Percentiles rank a stretch among this genome's conserved stretches.
Evolutionary conservation across 2,797 vertebrate species (phyloP).

Genomic region (Coregonus sp.): DNA sequence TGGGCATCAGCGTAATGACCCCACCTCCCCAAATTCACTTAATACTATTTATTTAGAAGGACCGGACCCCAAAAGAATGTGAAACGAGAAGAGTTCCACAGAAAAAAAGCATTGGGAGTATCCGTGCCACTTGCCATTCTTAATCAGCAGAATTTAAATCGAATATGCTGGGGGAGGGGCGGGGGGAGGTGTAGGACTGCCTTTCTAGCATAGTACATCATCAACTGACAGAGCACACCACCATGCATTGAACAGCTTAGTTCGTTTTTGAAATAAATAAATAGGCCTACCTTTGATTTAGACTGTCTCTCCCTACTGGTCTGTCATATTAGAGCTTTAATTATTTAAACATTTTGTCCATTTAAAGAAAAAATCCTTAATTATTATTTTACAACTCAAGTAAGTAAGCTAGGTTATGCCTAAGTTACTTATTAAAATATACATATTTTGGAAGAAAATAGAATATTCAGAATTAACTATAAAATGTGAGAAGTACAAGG

Average conservation of each 20-base stretch:
- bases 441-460: background rate
- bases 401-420: background rate
- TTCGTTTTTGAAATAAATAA: no score
- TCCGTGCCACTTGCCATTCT: constrained; percentile 71
- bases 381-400: background rate
- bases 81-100: constrained; percentile 55
- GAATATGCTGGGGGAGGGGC: constrained; percentile 45
- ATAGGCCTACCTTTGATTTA: no score
- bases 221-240: constrained; percentile 34
- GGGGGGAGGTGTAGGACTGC: constrained; percentile 40
- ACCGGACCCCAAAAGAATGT: constrained; percentile 64
- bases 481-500: background rate
- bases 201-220: constrained; percentile 28
- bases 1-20: constrained; percentile 37
- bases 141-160: constrained; percentile 74
- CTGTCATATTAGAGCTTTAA: background rate
- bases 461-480: background rate
- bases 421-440: background rate
- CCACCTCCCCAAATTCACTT: constrained; percentile 42
- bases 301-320: no score
- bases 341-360: background rate
- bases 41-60: constrained; percentile 53
- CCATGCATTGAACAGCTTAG: background rate
- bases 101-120: constrained; percentile 71
- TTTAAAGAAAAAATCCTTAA: background rate